Evolutionary conservation across 2,113 vertebrate genomes (phyloP).

Genomic region (Ahaetulla prasina): DNA sequence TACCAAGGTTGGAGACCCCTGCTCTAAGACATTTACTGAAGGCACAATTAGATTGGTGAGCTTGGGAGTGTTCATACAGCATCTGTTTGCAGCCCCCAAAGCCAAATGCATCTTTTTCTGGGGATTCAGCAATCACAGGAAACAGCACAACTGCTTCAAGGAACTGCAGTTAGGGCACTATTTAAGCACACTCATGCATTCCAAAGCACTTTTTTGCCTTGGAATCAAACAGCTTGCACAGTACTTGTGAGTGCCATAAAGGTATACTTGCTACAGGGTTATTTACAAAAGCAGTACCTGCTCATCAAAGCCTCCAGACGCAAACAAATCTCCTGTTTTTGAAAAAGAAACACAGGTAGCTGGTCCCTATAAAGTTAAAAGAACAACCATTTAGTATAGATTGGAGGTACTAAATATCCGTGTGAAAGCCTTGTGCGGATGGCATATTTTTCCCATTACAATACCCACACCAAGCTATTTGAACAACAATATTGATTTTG

Average conservation of each 20-base stretch:
- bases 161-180: not conserved
- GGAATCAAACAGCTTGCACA: not conserved
- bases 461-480: not conserved
- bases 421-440: not conserved
- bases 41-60: not conserved
- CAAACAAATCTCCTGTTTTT: conserved; percentile 83
- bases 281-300: conserved; percentile 72
- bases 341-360: conserved; percentile 87
- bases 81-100: not conserved
- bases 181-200: not conserved
- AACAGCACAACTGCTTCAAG: not conserved
- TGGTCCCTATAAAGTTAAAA: conserved; percentile 75
- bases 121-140: not conserved
- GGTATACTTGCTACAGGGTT: not conserved
- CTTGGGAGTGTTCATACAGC: not conserved
- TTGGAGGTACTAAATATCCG: not conserved
- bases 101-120: not conserved
- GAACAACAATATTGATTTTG: not conserved
- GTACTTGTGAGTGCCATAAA: not conserved
- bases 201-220: not conserved
- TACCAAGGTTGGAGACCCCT: too few relatives aligned
- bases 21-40: not conserved
- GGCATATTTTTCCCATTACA: not conserved
- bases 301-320: conserved; percentile 92
- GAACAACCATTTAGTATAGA: not conserved